phyloP scores from a whole-genome alignment of 2,797 vertebrate species.

The Otolemur crassicaudatus region DNA sequence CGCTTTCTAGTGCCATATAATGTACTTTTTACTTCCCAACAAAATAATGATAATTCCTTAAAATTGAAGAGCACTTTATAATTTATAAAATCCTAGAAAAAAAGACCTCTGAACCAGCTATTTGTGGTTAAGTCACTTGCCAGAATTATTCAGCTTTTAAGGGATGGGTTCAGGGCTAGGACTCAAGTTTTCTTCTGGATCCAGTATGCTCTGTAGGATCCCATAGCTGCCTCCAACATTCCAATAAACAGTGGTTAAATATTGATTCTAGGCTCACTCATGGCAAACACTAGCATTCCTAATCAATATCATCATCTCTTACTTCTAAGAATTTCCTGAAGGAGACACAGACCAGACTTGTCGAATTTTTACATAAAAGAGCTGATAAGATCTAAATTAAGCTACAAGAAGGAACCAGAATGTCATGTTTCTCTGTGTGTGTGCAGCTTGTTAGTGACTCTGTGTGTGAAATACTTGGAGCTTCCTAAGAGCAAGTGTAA shows the following conservation, averaged over 20 bases:
- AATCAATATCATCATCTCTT: conserved; percentile 60
- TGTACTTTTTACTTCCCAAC: conserved; percentile 35
- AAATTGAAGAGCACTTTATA: neutral
- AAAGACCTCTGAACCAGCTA: neutral
- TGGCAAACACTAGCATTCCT: neutral
- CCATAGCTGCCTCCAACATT: neutral
- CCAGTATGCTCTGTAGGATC: neutral
- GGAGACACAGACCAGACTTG: neutral
- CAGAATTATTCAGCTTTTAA: neutral
- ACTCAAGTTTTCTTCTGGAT: neutral
- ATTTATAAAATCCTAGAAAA: neutral
- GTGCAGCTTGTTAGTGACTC: neutral
- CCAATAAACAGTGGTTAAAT: neutral
- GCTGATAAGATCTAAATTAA: conserved; percentile 32
- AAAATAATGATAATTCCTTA: neutral
- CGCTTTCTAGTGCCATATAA: neutral
- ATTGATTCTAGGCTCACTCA: neutral
- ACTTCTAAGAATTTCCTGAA: conserved; percentile 71
- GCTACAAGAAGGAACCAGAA: neutral
- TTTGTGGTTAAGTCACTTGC: neutral
- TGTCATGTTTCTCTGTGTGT: accelerated
- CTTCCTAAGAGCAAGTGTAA: neutral
- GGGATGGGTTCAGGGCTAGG: neutral
- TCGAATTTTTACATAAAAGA: neutral
- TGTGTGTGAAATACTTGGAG: neutral